phyloP scores from a whole-genome alignment of 2,113 vertebrate species.

The Steatornis caripensis region DNA sequence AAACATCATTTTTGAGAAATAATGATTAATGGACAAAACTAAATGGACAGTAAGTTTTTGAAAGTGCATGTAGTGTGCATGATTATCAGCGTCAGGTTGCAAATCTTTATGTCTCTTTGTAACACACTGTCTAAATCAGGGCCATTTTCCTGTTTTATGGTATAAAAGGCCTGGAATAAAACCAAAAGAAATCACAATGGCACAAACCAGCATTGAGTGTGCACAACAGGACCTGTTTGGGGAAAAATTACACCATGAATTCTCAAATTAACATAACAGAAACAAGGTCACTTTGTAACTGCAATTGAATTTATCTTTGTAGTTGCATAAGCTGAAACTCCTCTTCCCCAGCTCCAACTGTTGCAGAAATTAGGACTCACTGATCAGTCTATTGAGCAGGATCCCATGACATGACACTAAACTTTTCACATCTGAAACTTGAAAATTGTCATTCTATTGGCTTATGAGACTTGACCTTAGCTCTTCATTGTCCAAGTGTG shows the following conservation, averaged over 20 bases:
- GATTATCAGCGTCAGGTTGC: not conserved
- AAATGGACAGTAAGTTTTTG: not conserved
- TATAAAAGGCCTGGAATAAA: not conserved
- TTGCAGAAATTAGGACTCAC: not conserved
- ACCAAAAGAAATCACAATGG: not conserved
- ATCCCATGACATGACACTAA: not conserved
- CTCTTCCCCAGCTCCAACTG: not conserved
- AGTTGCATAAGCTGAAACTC: not conserved
- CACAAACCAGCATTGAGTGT: not conserved
- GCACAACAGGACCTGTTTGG: not conserved
- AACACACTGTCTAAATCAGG: not conserved
- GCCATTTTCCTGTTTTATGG: not conserved
- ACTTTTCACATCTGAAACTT: not conserved
- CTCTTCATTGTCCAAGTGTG: not conserved
- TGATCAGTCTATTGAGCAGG: not conserved
- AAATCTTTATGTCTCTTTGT: not conserved
- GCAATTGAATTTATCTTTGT: not conserved
- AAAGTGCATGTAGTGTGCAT: not conserved
- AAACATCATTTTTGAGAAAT: not conserved
- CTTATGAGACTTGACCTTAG: not conserved
- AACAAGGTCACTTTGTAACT: not conserved
- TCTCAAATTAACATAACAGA: not conserved
- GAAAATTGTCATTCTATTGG: not conserved
- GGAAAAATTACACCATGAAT: not conserved
- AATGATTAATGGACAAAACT: not conserved